Evolutionary conservation across 1,140 invertebrate genomes (phyloP).

Genomic region (Brachionus manjavacas): DNA sequence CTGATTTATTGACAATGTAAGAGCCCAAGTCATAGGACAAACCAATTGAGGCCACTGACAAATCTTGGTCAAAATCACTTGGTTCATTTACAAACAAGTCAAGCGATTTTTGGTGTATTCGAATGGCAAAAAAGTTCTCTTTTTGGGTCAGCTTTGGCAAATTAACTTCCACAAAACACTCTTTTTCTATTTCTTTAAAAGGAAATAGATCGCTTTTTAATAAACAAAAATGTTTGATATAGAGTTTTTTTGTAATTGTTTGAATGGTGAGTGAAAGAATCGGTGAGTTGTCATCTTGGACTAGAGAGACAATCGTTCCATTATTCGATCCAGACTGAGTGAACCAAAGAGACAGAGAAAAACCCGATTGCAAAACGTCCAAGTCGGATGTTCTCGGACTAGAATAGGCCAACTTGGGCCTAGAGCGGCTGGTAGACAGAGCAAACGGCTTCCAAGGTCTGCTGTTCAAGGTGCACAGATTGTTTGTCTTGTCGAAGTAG

Average conservation of each 20-base stretch:
- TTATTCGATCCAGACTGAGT: background rate
- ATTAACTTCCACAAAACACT: background rate
- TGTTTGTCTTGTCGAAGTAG: slow-evolving; percentile 24
- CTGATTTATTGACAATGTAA: slow-evolving; percentile 8
- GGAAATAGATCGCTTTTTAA: background rate
- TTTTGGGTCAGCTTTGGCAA: background rate
- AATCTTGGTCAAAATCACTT: background rate
- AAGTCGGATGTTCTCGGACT: background rate
- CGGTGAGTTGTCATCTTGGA: slow-evolving; percentile 12
- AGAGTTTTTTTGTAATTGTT: background rate
- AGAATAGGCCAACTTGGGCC: background rate
- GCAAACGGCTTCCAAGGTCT: background rate
- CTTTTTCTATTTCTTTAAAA: background rate
- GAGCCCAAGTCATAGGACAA: background rate
- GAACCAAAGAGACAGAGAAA: slow-evolving; percentile 28
- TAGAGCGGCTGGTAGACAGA: background rate
- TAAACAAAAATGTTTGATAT: background rate
- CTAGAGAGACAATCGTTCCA: background rate
- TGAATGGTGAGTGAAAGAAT: background rate
- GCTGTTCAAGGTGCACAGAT: background rate
- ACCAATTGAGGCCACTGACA: background rate
- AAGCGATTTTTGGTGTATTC: background rate
- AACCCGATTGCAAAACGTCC: background rate
- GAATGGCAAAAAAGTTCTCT: background rate
- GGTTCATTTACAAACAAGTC: slow-evolving; percentile 22